Conservation (phyloP, 2,113 vertebrate species). For the Halcyon senegalensis region DNA sequence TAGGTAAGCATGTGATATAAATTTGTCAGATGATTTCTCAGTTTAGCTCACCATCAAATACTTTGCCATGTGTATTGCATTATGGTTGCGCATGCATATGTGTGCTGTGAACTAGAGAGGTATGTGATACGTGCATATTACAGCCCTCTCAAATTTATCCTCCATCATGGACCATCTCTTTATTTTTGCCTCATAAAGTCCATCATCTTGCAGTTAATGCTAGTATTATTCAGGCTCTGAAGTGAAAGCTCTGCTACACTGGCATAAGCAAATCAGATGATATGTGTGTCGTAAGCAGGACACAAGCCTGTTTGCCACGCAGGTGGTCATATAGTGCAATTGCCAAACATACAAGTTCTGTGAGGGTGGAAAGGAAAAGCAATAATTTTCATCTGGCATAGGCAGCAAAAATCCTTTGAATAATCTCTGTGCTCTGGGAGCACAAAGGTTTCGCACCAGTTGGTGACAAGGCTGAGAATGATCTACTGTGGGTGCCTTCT, state of each 20-base stretch:
- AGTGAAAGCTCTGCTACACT: not conserved
- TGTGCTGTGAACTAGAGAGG: not conserved
- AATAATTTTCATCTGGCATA: not conserved
- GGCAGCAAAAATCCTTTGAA: not conserved
- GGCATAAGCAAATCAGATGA: rapidly evolving
- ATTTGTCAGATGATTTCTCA: not conserved
- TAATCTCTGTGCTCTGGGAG: not conserved
- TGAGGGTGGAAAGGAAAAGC: not conserved
- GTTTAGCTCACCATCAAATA: not conserved
- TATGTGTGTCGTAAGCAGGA: rapidly evolving
- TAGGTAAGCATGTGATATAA: not conserved
- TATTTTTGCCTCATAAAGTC: not conserved
- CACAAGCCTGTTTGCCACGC: not conserved
- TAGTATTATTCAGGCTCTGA: not conserved
- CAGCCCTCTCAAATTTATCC: not conserved
- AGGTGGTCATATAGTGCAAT: not conserved
- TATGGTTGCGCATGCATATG: not conserved
- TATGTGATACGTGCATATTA: not conserved
- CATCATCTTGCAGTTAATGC: not conserved
- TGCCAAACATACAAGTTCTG: not conserved
- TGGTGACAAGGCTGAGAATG: not conserved
- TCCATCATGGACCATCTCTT: not conserved
- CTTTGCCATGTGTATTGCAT: not conserved
- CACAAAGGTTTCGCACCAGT: not conserved
- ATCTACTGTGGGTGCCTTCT: not conserved